These are phyloP conservation scores for Myiotriccus ornatus DNA, from an alignment of 2,797 vertebrate genomes.

Conservation along the genomic window DNA sequence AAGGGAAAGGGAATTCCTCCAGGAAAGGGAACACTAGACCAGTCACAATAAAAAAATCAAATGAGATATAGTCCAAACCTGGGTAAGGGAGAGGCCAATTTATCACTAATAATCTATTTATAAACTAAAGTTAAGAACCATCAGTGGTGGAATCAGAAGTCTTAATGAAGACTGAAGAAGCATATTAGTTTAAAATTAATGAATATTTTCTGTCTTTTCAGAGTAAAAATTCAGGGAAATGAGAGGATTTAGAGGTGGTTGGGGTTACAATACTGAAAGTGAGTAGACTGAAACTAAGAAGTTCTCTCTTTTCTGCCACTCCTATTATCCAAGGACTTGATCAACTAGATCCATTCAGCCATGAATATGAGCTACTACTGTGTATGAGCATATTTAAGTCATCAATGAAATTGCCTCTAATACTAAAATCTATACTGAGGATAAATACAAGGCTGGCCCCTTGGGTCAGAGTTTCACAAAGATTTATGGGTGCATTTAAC, in stretches of 20 bases:
- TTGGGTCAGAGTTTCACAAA: neutral
- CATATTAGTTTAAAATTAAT: neutral
- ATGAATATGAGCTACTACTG: neutral
- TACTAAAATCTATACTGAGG: neutral
- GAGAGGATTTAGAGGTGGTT: neutral
- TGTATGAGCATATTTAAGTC: neutral
- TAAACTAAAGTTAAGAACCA: neutral
- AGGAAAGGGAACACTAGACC: neutral
- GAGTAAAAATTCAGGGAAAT: neutral
- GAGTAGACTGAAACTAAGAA: neutral
- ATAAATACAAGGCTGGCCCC: neutral
- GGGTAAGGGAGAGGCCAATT: neutral
- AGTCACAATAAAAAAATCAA: neutral
- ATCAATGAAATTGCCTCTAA: neutral
- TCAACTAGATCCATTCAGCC: neutral
- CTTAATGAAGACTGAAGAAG: neutral
- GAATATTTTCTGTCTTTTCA: neutral
- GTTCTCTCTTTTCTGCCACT: neutral
- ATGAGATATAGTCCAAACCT: neutral
- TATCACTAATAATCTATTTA: neutral
- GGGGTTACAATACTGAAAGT: neutral
- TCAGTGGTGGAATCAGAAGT: neutral
- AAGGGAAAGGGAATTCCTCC: neutral
- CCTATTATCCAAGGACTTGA: neutral
- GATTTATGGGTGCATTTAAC: constrained; percentile 8